Percentiles rank a stretch among this genome's conserved stretches.
phyloP scores from a whole-genome alignment of 1,140 invertebrate species.

The Nasonia longicornis region DNA sequence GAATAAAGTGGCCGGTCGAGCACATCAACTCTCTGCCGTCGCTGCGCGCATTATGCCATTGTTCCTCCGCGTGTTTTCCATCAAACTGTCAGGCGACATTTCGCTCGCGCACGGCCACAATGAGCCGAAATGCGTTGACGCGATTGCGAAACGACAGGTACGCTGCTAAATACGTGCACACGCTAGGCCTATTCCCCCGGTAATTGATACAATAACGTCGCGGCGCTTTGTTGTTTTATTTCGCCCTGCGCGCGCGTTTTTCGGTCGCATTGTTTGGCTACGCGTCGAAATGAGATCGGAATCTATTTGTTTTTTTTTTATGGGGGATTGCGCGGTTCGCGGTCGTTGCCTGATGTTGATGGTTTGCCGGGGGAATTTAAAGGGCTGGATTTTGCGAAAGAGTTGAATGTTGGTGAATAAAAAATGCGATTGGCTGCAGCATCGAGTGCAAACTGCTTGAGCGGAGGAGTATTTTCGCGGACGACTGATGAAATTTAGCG shows the following conservation, averaged over 20 bases:
- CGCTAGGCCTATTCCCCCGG: background rate
- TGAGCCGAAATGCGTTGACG: constrained; percentile 43
- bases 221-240: constrained; percentile 29
- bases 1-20: constrained; percentile 8
- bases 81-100: constrained; percentile 42
- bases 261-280: background rate
- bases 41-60: constrained; percentile 30
- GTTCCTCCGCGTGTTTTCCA: constrained; percentile 43
- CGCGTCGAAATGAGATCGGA: background rate
- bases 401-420: background rate
- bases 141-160: constrained; percentile 17
- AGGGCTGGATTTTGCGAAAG: background rate
- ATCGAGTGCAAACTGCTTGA: background rate
- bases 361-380: background rate
- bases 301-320: constrained; percentile 14
- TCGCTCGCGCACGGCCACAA: constrained; percentile 12
- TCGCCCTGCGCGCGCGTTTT: background rate
- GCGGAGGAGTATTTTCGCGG: background rate
- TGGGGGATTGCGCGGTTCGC: background rate
- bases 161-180: background rate
- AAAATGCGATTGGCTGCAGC: background rate
- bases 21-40: background rate
- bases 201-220: constrained; percentile 35
- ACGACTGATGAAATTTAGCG: background rate
- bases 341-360: background rate